phyloP scores from a whole-genome alignment of 2,888 invertebrate species.

The Antheraea assamensis region DNA sequence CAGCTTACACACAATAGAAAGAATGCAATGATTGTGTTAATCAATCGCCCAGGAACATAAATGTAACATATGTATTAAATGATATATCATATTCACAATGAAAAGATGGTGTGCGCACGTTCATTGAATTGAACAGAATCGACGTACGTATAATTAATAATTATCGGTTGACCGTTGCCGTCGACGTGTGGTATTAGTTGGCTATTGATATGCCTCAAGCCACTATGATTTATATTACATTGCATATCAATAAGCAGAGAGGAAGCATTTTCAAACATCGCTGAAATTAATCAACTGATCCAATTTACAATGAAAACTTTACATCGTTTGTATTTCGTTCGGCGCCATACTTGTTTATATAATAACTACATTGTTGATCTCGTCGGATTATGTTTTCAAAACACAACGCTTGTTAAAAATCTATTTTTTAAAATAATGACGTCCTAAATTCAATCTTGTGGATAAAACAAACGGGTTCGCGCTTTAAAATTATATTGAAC shows the following conservation, averaged over 20 bases:
- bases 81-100: too few species aligned
- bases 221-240: neutral
- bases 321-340: neutral
- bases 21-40: too few species aligned
- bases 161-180: neutral
- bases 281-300: neutral
- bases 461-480: neutral
- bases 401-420: slow-evolving; percentile 1
- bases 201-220: neutral
- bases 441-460: neutral
- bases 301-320: neutral
- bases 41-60: too few species aligned
- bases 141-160: neutral
- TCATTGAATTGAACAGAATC: neutral
- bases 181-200: neutral
- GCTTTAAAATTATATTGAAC: neutral
- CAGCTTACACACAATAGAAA: too few species aligned
- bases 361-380: neutral
- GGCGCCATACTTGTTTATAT: neutral
- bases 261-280: neutral
- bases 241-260: neutral
- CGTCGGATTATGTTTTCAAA: neutral
- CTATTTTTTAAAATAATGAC: neutral
- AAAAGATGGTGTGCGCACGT: neutral
- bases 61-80: too few species aligned